Percentiles rank a stretch among this genome's conserved stretches.
These are phyloP conservation scores for Epinephelus malabaricus DNA, from an alignment of 2,797 vertebrate genomes.

Conservation along the genomic window DNA sequence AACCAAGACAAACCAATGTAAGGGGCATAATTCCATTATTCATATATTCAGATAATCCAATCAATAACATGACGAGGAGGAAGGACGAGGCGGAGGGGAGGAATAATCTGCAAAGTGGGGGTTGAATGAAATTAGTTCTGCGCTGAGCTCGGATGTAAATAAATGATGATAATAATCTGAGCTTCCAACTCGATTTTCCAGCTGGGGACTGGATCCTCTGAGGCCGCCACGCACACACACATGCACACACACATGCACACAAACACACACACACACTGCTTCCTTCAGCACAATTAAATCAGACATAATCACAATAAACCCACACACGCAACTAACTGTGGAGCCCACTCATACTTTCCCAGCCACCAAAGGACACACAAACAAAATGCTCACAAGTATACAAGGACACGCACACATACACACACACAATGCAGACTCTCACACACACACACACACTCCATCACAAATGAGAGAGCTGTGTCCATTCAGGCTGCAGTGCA, in stretches of 20 bases:
- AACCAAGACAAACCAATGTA: background rate
- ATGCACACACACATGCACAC: background rate
- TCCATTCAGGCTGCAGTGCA: constrained; percentile 71
- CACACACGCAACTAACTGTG: constrained; percentile 42
- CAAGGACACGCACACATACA: constrained; percentile 28
- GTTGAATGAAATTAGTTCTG: constrained; percentile 66
- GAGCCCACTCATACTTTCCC: constrained; percentile 54
- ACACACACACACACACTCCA: constrained; percentile 20
- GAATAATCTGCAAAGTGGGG: constrained; percentile 53
- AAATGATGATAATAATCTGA: constrained; percentile 73
- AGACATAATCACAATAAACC: constrained; percentile 51
- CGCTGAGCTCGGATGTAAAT: constrained; percentile 64
- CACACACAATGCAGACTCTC: constrained; percentile 15
- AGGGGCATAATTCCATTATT: constrained; percentile 38
- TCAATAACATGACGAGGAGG: constrained; percentile 46
- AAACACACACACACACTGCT: background rate
- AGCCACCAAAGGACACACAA: constrained; percentile 39
- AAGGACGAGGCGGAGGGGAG: constrained; percentile 30
- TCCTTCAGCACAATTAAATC: constrained; percentile 64
- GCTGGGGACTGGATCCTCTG: constrained; percentile 45
- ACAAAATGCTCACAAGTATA: constrained; percentile 12
- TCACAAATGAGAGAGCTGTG: constrained; percentile 36
- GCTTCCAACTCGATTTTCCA: constrained; percentile 68
- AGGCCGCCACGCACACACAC: background rate
- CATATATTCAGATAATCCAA: constrained; percentile 49